These are phyloP conservation scores for Anolis apletophallus DNA, from an alignment of 2,797 vertebrate species.

Conservation along the genomic window DNA sequence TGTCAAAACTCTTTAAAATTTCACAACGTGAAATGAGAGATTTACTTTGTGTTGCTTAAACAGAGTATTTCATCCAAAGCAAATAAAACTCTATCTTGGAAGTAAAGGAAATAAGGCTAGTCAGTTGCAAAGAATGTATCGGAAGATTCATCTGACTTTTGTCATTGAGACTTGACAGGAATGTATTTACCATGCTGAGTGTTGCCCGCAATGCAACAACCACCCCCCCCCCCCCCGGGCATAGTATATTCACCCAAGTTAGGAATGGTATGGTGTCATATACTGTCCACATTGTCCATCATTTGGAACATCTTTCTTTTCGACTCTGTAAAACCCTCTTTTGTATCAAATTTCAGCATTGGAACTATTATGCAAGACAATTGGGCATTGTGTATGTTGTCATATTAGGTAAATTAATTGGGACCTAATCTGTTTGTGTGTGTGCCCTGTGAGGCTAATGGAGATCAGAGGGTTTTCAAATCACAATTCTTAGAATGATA, in stretches of 20 bases:
- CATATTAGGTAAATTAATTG: no score
- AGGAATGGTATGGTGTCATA: background rate
- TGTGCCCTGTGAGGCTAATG: background rate
- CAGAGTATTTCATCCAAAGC: constrained; percentile 40
- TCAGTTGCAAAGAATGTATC: constrained; percentile 18
- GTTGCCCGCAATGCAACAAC: background rate
- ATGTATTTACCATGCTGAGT: background rate
- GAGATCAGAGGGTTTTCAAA: background rate
- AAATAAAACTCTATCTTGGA: constrained; percentile 39
- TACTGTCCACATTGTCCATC: background rate
- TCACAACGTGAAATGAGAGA: constrained; percentile 12
- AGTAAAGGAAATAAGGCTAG: background rate
- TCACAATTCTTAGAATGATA: background rate
- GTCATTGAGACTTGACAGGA: background rate
- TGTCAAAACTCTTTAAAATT: constrained; percentile 34
- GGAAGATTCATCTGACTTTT: background rate
- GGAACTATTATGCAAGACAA: background rate
- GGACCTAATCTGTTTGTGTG: no score
- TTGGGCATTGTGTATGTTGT: background rate
- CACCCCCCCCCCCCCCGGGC: no score
- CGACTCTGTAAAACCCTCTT: background rate
- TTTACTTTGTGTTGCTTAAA: constrained; percentile 21
- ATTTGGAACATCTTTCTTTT: background rate
- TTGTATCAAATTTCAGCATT: background rate
- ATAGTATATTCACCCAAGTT: background rate